Conservation (phyloP, 2,888 invertebrate genomes). For the Melanargia galathea region DNA sequence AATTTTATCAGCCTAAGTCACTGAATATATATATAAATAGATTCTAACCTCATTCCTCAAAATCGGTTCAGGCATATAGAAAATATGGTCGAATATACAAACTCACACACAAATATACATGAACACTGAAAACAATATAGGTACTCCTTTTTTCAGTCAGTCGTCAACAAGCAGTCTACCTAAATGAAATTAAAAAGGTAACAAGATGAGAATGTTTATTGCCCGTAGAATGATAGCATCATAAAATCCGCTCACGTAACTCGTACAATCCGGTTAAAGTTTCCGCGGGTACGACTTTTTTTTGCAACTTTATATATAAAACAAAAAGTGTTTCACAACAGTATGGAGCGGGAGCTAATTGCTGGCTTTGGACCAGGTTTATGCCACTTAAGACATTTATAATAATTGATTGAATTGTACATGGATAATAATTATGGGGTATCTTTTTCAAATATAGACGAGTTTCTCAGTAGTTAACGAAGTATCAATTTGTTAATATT, state of each 20-base stretch:
- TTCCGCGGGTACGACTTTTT: neutral
- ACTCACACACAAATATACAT: too few relatives aligned
- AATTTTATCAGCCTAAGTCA: too few relatives aligned
- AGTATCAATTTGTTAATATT: too few relatives aligned
- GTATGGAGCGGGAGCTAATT: slow-evolving; percentile 5
- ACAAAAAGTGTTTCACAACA: slow-evolving; percentile 14
- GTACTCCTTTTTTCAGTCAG: too few relatives aligned
- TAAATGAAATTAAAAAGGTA: slow-evolving; percentile 13
- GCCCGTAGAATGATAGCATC: slow-evolving; percentile 2
- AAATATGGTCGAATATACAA: too few relatives aligned
- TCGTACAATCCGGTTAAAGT: slow-evolving; percentile 6
- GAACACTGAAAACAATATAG: too few relatives aligned
- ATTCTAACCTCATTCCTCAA: too few relatives aligned
- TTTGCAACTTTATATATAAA: slow-evolving; percentile 8
- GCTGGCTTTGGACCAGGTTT: slow-evolving; percentile 4
- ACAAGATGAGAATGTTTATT: slow-evolving; percentile 3
- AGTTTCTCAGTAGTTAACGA: too few relatives aligned
- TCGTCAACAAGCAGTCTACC: neutral
- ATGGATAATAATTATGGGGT: neutral
- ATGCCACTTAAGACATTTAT: neutral
- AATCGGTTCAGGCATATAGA: too few relatives aligned
- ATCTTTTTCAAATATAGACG: neutral
- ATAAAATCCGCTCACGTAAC: slow-evolving; percentile 6
- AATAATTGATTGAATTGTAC: too few relatives aligned
- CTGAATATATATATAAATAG: too few relatives aligned